Evolutionary conservation across 2,797 vertebrate species (phyloP), one percentile per base, ranked within the genome.

Genomic region (Urophycis tenuis): DNA sequence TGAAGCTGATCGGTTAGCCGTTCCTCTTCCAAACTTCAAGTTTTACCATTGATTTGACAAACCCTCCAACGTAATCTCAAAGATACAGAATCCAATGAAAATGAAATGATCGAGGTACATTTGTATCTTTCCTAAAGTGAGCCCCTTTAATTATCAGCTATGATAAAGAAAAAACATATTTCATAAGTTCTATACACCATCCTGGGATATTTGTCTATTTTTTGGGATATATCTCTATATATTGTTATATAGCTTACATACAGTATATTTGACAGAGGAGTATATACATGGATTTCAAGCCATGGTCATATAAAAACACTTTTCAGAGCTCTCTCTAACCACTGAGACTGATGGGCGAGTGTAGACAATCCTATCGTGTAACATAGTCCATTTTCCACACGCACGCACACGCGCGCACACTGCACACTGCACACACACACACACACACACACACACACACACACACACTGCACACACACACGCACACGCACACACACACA

Each of bases 341-440:
- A 87, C 74, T 41, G 60, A 67, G 60, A 84, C 29, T 71, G 81
- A 83, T 78, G 80, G 79, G 86, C 77, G 80, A 35, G 34, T 25
- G 69, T 81, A 87, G 89, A 92, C 89, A 90, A 91, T 90, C 87
- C 84, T 80, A 49, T 88, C 82, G 83, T 91, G 87, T 85, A 86
- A 88, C 86, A 89, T 87, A 88, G 79, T 74, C 60, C 84, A 86
- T 89, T 90, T 90, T 88, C 86, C 88, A 88, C 77, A 85, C 75
- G 83, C 81, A 85, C 79, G 81, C 87, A 82, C 86, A 80, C 88
- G 81, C 81, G 86, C 89, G 84, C 87, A 86, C 81, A 79, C 86
- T n/a, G n/a, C n/a, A n/a, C n/a, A n/a, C n/a, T n/a, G n/a, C 89
- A 85, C 87, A 86, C 81, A 79, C 86, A 89, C 82, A 87, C 30